Evolutionary conservation across 2,797 vertebrate genomes (phyloP), one percentile per base, ranked within the genome.

Genomic region (Dermochelys coriacea): DNA sequence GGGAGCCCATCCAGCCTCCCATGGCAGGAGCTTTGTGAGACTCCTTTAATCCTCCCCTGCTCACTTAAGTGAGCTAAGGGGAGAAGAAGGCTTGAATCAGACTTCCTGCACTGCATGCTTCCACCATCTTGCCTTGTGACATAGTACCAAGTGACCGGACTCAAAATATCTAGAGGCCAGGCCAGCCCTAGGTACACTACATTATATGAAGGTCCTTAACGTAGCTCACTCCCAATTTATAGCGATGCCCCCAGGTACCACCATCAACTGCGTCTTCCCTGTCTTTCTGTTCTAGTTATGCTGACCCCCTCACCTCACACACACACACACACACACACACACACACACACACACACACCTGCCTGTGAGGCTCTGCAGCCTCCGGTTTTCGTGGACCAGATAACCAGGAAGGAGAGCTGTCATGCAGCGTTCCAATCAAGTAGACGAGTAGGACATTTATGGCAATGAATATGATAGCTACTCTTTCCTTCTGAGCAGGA

Each of bases 231-330:
- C 61, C 34, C 61, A n/a, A 68, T 3, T 80, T 54, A 83, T 55
- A 84, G 51, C 4, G 5, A n/a, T 0, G 2, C 8, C 54, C 41
- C 3, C 50, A 37, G 0, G 1, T 3, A 85, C 25, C 79, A 87
- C 85, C 80, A 29, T 59, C 18, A 85, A 23, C 18, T 10, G 4
- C 34, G 91, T 80, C 55, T 21, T 84, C 86, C 5, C 18, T 68
- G 29, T 34, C 57, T 64, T 16, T 64, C 16, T 8, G 16, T 4
- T 68, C 61, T n/a, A 68, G 61, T 37, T 37, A 37, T 18, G 16
- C 34, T 64, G 57, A 59, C 27, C 41, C 41, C 41, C 41, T 41
- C n/a, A n/a, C 41, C 41, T n/a, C 41, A 41, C 41, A 41, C 41
- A 41, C 41, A 41, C 41, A 37, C 37, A 37, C 37, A 37, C 37